These are phyloP conservation scores for Spizaetus ornatus DNA, from an alignment of 2,113 vertebrate species.

Conservation along the genomic window DNA sequence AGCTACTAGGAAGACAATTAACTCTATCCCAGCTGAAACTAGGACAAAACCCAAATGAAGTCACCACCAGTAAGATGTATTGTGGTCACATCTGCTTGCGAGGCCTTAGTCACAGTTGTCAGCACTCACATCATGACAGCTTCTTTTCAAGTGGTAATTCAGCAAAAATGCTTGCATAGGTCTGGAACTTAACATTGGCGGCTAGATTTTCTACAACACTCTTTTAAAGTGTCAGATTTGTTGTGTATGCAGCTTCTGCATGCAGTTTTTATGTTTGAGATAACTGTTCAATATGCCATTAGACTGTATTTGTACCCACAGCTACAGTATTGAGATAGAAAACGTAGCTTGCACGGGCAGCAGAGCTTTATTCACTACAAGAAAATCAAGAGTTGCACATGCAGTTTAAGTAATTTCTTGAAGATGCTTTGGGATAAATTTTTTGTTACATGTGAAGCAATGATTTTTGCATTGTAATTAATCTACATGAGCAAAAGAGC, in stretches of 20 bases:
- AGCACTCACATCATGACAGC: constrained; percentile 41
- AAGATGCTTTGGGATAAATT: not conserved
- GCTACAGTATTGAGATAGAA: not conserved
- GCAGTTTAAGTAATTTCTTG: not conserved
- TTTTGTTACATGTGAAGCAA: not conserved
- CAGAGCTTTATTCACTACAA: not conserved
- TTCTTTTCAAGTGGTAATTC: constrained; percentile 51
- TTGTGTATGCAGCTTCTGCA: not conserved
- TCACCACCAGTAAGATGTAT: constrained; percentile 30
- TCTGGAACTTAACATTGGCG: constrained; percentile 11
- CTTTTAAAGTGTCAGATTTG: not conserved
- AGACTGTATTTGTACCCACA: not conserved
- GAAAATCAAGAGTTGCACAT: not conserved
- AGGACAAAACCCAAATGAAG: constrained; percentile 40
- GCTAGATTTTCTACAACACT: not conserved
- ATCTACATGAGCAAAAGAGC: not conserved
- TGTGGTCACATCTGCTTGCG: constrained; percentile 33
- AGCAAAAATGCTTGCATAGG: constrained; percentile 43
- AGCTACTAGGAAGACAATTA: no score
- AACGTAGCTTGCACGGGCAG: not conserved
- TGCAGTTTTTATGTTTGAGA: not conserved
- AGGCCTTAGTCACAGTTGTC: constrained; percentile 49
- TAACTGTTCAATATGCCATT: not conserved
- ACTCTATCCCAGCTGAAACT: no score
- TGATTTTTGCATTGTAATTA: not conserved